A percentile compares a stretch with the other conserved stretches of the same genome.
phyloP scores from a whole-genome alignment of 2,888 invertebrate genomes.

The Ephialtes manifestator region DNA sequence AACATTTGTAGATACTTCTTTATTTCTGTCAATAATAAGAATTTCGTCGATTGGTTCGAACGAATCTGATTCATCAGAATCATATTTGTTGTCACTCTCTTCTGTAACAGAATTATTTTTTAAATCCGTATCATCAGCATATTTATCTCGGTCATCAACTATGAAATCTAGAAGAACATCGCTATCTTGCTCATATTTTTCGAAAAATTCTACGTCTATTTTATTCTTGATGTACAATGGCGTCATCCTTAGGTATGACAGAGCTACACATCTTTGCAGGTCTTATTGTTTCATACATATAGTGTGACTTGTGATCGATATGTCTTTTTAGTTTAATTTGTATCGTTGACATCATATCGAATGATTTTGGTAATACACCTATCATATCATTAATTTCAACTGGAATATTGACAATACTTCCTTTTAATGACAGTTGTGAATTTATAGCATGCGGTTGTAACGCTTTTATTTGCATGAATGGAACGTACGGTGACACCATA shows the following conservation, averaged over 20 bases:
- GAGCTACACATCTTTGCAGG: constrained; percentile 68
- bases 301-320: constrained; percentile 72
- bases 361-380: constrained; percentile 63
- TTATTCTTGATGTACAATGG: constrained; percentile 59
- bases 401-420: constrained; percentile 75
- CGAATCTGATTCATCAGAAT: constrained; percentile 17
- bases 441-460: constrained; percentile 76
- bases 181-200: constrained; percentile 43
- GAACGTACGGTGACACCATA: constrained; percentile 78
- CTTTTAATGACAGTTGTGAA: constrained; percentile 77
- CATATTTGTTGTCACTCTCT: neutral
- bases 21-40: constrained; percentile 69
- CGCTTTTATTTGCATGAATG: constrained; percentile 81
- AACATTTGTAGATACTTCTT: constrained; percentile 50
- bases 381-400: constrained; percentile 68
- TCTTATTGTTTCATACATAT: constrained; percentile 77
- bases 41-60: constrained; percentile 68
- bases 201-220: constrained; percentile 57
- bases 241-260: constrained; percentile 48
- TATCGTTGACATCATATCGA: constrained; percentile 74
- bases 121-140: constrained; percentile 43
- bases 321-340: constrained; percentile 78
- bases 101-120: neutral
- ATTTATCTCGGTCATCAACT: neutral
- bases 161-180: too few species aligned